Conservation (phyloP, 2,797 vertebrate species). For the Enteromius thamalakanensis region DNA sequence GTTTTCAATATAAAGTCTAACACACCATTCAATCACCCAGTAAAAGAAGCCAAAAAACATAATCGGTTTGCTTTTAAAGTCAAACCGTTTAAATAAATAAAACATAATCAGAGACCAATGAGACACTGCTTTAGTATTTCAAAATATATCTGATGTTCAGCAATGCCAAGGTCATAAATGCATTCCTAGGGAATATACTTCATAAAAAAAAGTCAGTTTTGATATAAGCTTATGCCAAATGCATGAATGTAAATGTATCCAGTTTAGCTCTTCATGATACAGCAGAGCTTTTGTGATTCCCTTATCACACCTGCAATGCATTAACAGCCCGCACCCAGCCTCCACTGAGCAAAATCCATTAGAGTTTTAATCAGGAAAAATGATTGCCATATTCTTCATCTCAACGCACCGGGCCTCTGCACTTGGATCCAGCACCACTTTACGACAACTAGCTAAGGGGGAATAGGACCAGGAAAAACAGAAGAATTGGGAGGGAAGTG, state of each 20-base stretch:
- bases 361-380: conserved; percentile 87
- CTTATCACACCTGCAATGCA: conserved; percentile 79
- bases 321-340: conserved; percentile 79
- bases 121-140: too few relatives aligned
- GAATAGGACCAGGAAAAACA: conserved; percentile 64
- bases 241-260: conserved; percentile 15
- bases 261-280: not conserved
- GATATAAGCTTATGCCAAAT: not conserved
- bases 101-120: not conserved
- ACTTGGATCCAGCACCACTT: conserved; percentile 70
- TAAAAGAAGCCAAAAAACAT: not conserved
- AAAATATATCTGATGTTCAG: not conserved
- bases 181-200: not conserved
- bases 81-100: not conserved
- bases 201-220: not conserved
- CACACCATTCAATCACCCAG: not conserved
- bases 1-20: not conserved
- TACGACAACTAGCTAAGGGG: conserved; percentile 74
- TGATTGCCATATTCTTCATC: conserved; percentile 83
- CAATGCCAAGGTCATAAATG: not conserved
- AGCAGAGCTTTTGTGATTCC: conserved; percentile 52
- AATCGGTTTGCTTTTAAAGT: not conserved
- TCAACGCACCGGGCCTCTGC: conserved; percentile 72
- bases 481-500: conserved; percentile 63
- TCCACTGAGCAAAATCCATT: conserved; percentile 78